Evolutionary conservation across 2,113 vertebrate species (phyloP), one percentile per base, ranked within the genome.

Genomic region (Porphyrio hochstetteri): DNA sequence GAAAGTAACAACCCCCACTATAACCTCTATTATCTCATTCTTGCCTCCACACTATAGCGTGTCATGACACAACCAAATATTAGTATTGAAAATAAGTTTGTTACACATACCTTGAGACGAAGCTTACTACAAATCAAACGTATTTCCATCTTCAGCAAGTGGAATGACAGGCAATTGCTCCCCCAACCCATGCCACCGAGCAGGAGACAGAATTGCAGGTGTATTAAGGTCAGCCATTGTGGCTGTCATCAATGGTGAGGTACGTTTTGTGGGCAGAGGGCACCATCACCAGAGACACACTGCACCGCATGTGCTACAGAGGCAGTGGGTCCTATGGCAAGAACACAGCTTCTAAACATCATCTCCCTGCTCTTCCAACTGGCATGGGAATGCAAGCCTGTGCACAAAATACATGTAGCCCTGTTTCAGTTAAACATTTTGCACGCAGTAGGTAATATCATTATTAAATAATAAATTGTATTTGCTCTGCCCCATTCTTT

Each of bases 161-260:
- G 61, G 35, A 55, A 27, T 8, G 24, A 61, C 24, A 81, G 19
- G 52, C 63, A 67, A 21, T 27, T 27, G 13, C 19, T 55, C 23
- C 48, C 29, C 48, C 29, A 68, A 53, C 61, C 65, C 40, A 59
- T 25, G 52, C 38, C 56, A 67, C 4, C 13, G 60, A 88, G 52
- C 20, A 17, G 28, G 3, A 23, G 40, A 81, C 38, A 55, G 44
- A 74, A 53, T 5, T 63, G 35, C 40, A 63, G 36, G 16, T 8
- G 18, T 14, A 16, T n/a, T 21, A 38, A 40, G 28, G n/a, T 36
- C 60, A 70, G 20, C 25, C 86, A 18, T 44, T 0, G 0, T 19
- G 28, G 36, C 31, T 64, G 57, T 40, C 36, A 20, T 72, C 55
- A 72, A 82, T 13, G 27, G 24, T 25, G 5, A 67, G 12, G 20